Evolutionary conservation across 2,888 invertebrate species (phyloP), one percentile per base, ranked within the genome.

Genomic region (Argyra leucocephala): DNA sequence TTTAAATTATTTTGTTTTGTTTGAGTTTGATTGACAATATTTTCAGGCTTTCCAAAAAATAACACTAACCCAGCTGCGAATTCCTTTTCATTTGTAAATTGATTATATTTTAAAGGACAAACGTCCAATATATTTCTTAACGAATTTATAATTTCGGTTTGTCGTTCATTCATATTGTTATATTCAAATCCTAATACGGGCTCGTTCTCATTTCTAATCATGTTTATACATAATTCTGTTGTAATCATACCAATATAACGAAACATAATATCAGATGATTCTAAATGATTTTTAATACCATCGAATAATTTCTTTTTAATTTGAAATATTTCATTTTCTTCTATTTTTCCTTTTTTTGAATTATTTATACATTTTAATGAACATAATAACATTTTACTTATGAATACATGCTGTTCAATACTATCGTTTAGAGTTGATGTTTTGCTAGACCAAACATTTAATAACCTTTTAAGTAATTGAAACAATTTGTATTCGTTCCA

Each of bases 191-290:
- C 82, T 0, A 92, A 76, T 63, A 82, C 83, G 7, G 82, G 81
- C 3, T 83, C 79, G 57, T 79, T 78, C 1, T 80, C 78, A 12
- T 61, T 66, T 69, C 77, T 81, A 70, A 78, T 78, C 67, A 75
- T 81, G 70, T 84, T 84, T 5, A 86, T 76, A 4, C 88, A 73
- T 3, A 88, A 79, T 73, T 91, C 90, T 0, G 87, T 85, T 0
- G 87, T 85, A 26, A 87, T 84, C 90, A 91, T 91, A 0, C 92
- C 92, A 7, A 88, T 80, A 37, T 83, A 82, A 67, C 90, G 79
- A 18, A 88, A 81, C 59, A 84, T 81, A 31, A 81, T 78, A 31
- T 86, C 81, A 0, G 86, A 77, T 0, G 85, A 84, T 72, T 89
- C 86, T 64, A 93, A 78, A 78, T 92, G 90, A 67, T 83, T 81